These are phyloP conservation scores for Hedya salicella DNA, from an alignment of 2,888 invertebrate species.

Conservation along the genomic window DNA sequence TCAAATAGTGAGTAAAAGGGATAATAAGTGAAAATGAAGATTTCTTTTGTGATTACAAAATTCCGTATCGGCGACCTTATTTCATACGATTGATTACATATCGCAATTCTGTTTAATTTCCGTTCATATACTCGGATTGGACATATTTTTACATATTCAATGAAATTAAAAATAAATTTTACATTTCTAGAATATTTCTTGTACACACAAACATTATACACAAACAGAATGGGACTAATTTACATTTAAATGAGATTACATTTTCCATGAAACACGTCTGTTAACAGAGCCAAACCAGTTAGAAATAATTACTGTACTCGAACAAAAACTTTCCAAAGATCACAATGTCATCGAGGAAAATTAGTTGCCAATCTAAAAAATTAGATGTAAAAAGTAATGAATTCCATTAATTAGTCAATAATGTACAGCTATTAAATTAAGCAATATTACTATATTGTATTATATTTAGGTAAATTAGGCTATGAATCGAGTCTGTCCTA, in stretches of 20 bases:
- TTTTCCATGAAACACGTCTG: slow-evolving; percentile 5
- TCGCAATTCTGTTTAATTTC: too few species aligned
- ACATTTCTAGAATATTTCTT: too few species aligned
- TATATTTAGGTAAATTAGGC: slow-evolving; percentile 28
- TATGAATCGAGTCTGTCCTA: slow-evolving; percentile 26
- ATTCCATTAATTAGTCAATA: slow-evolving; percentile 52
- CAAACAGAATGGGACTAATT: too few species aligned
- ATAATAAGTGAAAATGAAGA: too few species aligned
- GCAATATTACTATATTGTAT: slow-evolving; percentile 31
- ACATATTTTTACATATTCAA: too few species aligned
- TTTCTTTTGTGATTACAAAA: too few species aligned
- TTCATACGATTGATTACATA: too few species aligned
- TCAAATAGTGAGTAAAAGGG: too few species aligned
- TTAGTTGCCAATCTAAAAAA: slow-evolving; percentile 68
- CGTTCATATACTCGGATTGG: too few species aligned
- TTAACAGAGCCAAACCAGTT: neutral
- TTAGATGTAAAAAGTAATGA: slow-evolving; percentile 57
- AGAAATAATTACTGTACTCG: slow-evolving; percentile 32
- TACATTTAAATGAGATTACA: neutral
- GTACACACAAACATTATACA: too few species aligned
- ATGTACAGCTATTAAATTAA: slow-evolving; percentile 37
- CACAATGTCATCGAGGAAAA: slow-evolving; percentile 51
- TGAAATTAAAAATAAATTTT: too few species aligned
- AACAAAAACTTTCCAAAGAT: slow-evolving; percentile 60
- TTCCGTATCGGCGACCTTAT: too few species aligned